Evolutionary conservation across 1,140 invertebrate species (phyloP), one percentile per base, ranked within the genome.

Genomic region (Musca vetustissima): DNA sequence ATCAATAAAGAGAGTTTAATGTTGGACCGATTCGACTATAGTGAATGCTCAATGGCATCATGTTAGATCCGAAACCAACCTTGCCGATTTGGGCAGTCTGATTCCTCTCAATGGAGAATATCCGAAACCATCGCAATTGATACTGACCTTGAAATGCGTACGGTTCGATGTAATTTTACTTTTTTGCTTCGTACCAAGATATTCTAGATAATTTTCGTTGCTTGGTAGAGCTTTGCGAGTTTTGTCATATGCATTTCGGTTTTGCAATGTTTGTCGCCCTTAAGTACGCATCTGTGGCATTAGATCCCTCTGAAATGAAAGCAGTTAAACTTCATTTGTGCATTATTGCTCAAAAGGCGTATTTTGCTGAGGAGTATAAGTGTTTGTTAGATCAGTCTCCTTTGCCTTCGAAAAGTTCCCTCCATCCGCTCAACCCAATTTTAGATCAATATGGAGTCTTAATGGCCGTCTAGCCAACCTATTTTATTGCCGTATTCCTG

Each of bases 11-110:
- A 15, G 9, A 1, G 2, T 49, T 0, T 49, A 14, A 14, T 49
- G 48, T 49, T 49, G 48, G 14, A 49, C 48, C 6, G 48, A n/a
- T 49, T 19, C 48, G 0, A 83, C 78, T 0, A 78, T 19, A 14
- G 48, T 15, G 1, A 49, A 14, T 15, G 15, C 3, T 15, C 6
- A 49, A 4, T 49, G 48, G 48, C 15, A n/a, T 49, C 48, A 49
- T 19, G 48, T 49, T 4, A 15, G 48, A n/a, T 49, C 48, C 3
- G 48, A 49, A 15, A 14, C 11, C 2, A 49, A 49, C 15, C 48
- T 14, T 15, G 48, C 48, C 0, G 48, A 49, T 19, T 49, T 49
- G 15, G 48, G 48, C 6, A 49, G 48, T 8, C 7, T 2, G 22
- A 17, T 64, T 13, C 15, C 11, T 32, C 36, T 64, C 2, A 6